Conservation (phyloP, 2,797 vertebrate species). For the Esox masquinongy region DNA sequence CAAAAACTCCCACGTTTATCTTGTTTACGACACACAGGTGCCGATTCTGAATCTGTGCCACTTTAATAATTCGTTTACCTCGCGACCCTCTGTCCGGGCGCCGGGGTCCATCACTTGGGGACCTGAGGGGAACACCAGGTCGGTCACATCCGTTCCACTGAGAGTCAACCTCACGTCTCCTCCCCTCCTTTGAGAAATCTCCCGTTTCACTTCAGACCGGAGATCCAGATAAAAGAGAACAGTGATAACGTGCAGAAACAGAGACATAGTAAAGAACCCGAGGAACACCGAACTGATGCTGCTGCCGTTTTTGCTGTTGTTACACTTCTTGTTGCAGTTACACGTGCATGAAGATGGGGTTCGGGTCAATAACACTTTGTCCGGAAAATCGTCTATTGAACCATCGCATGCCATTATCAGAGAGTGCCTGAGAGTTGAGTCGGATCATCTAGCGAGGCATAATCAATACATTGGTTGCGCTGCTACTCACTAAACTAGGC, state of each 20-base stretch:
- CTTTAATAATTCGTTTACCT: too few species aligned
- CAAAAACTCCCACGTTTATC: too few species aligned
- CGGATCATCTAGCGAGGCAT: conserved; percentile 70
- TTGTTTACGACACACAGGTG: too few species aligned
- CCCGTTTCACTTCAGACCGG: conserved; percentile 86
- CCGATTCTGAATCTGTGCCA: too few species aligned
- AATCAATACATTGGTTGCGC: conserved; percentile 64
- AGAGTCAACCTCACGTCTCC: conserved; percentile 62
- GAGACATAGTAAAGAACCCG: conserved; percentile 88
- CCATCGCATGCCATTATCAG: conserved; percentile 72
- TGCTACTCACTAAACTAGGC: conserved; percentile 60
- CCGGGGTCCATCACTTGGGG: conserved; percentile 50
- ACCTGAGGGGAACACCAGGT: conserved; percentile 50
- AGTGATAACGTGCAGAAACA: conserved; percentile 88
- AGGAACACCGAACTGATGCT: conserved; percentile 75
- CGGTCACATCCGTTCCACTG: conserved; percentile 49
- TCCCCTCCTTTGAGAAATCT: conserved; percentile 76
- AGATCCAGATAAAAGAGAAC: conserved; percentile 90
- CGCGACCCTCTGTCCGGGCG: conserved; percentile 32
- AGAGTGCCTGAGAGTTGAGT: conserved; percentile 54
- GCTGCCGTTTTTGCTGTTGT: conserved; percentile 76
- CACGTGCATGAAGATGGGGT: conserved; percentile 70
- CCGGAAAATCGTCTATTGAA: conserved; percentile 65
- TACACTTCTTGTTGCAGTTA: conserved; percentile 75
- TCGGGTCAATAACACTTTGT: conserved; percentile 71